These are phyloP conservation scores for Drosophila rubida DNA, from an alignment of 2,888 invertebrate species.

Conservation along the genomic window DNA sequence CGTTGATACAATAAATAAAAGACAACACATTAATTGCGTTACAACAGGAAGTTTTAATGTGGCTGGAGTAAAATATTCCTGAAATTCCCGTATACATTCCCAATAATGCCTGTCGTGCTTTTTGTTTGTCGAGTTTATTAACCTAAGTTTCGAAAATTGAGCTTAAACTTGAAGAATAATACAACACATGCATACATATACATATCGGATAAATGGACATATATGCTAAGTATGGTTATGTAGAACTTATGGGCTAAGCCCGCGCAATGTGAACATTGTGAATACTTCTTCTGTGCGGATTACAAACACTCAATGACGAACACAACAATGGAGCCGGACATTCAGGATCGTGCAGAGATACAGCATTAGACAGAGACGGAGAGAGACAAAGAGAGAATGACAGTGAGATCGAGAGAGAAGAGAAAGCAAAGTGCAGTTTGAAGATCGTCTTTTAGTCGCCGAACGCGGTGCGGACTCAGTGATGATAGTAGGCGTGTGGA, in stretches of 20 bases:
- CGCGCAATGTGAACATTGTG: constrained; percentile 21
- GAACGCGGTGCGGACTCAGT: constrained; percentile 45
- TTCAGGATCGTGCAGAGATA: constrained; percentile 22
- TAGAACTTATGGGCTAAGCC: constrained; percentile 35
- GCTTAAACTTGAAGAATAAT: constrained; percentile 65
- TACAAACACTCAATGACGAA: constrained; percentile 60
- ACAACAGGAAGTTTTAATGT: constrained; percentile 7
- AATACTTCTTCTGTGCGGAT: constrained; percentile 31
- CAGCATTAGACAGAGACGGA: constrained; percentile 19
- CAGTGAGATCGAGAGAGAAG: constrained; percentile 11
- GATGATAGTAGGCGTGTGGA: constrained; percentile 76
- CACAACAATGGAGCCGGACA: constrained; percentile 49
- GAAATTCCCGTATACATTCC: not conserved
- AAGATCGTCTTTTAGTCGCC: constrained; percentile 48
- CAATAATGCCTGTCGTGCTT: not conserved
- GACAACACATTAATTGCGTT: constrained; percentile 66
- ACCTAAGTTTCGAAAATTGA: constrained; percentile 42
- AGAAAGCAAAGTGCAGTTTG: constrained; percentile 1
- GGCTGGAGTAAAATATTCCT: too few species aligned
- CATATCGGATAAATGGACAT: constrained; percentile 31
- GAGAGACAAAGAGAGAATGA: constrained; percentile 10
- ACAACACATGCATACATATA: constrained; percentile 69
- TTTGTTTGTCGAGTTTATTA: constrained; percentile 46
- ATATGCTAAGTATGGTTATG: constrained; percentile 28
- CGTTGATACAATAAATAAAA: constrained; percentile 76